Conservation (phyloP, 2,888 invertebrate species). For the Teleogryllus oceanicus region DNA sequence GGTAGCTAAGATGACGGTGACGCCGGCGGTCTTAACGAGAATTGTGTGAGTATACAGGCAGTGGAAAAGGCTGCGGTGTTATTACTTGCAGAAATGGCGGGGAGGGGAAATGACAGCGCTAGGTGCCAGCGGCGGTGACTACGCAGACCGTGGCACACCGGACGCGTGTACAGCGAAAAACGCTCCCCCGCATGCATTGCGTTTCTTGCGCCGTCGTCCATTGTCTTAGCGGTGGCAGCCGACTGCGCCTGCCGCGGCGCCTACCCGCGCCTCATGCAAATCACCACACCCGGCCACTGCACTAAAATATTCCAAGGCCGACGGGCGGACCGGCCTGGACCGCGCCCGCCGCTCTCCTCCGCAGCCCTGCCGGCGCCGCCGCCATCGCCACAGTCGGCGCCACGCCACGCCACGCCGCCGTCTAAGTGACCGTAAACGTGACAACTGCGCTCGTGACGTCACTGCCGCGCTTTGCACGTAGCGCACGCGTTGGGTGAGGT, state of each 20-base stretch:
- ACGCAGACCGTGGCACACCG: not conserved
- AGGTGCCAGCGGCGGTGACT: not conserved
- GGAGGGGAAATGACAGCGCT: too few species aligned
- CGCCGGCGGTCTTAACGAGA: too few species aligned
- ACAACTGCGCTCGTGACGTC: not conserved
- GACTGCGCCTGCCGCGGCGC: not conserved
- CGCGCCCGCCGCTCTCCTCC: too few species aligned
- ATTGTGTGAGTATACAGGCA: too few species aligned
- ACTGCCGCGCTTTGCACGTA: not conserved
- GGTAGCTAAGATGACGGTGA: too few species aligned
- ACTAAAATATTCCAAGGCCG: slow-evolving; percentile 6
- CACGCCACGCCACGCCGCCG: not conserved
- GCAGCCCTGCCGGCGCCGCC: too few species aligned
- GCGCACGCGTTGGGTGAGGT: slow-evolving; percentile 18
- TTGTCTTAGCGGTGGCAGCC: not conserved
- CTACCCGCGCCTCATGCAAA: slow-evolving; percentile 18
- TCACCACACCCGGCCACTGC: not conserved
- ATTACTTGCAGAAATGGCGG: too few species aligned
- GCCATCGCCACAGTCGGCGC: too few species aligned
- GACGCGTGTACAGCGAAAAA: not conserved
- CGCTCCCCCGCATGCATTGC: not conserved
- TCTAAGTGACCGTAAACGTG: not conserved
- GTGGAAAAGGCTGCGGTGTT: too few species aligned
- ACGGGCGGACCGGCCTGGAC: not conserved
- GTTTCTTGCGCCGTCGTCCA: not conserved